Evolutionary conservation across 2,888 invertebrate genomes (phyloP).

Genomic region (Fragum fragum): DNA sequence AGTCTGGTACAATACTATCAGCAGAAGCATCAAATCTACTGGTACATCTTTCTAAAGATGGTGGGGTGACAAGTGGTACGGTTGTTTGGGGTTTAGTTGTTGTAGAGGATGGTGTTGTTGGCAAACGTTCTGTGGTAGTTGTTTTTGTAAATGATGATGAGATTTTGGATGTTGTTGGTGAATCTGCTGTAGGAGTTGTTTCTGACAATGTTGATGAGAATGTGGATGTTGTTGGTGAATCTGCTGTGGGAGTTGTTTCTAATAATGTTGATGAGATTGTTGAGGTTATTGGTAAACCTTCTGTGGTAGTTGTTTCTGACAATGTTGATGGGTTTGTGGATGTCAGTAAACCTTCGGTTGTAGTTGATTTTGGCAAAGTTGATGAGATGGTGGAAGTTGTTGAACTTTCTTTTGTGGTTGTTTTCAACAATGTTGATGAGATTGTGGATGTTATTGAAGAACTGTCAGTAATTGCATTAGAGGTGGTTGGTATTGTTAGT

Average conservation of each 20-base stretch:
- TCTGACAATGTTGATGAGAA: conserved; percentile 13
- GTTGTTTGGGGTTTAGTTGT: conserved; percentile 15
- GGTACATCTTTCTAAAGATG: not conserved
- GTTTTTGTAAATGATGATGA: conserved; percentile 21
- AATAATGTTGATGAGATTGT: not conserved
- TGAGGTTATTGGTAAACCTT: conserved; percentile 1
- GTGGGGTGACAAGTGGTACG: conserved; percentile 21
- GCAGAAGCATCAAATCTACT: not conserved
- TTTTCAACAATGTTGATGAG: too few relatives aligned
- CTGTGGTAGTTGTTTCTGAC: conserved; percentile 2
- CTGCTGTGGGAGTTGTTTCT: too few relatives aligned
- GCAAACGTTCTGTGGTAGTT: not conserved
- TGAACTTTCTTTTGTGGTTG: too few relatives aligned
- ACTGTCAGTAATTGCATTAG: conserved; percentile 8
- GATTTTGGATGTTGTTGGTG: conserved; percentile 17
- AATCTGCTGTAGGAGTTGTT: conserved; percentile 21
- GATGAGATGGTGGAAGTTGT: conserved; percentile 2
- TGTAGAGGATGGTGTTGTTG: conserved; percentile 27
- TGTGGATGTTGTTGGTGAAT: not conserved
- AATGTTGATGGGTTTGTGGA: not conserved
- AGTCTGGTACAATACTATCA: not conserved
- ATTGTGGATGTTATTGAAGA: not conserved
- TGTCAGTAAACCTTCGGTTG: not conserved
- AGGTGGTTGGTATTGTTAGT: not conserved
- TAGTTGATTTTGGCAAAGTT: too few relatives aligned